Evolutionary conservation across 2,797 vertebrate genomes (phyloP).

Genomic region (Rhabdomys pumilio): DNA sequence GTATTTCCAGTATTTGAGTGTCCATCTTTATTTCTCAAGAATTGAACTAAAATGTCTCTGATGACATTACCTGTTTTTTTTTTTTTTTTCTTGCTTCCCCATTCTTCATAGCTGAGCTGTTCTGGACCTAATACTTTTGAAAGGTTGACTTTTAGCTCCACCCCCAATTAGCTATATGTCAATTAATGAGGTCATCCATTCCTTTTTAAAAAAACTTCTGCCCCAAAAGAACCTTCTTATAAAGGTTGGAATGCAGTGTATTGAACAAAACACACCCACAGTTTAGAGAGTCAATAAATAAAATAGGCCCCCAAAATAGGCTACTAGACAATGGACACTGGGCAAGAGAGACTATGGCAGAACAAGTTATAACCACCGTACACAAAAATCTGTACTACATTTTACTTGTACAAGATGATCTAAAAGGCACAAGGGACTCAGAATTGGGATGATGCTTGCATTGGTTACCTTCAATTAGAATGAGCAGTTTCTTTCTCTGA

Average conservation of each 20-base stretch:
- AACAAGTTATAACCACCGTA: not conserved
- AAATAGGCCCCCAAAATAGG: not conserved
- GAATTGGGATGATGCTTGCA: not conserved
- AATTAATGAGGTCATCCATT: not conserved
- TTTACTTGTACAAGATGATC: not conserved
- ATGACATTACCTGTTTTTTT: not conserved
- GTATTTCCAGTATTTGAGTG: not conserved
- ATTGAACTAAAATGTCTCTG: not conserved
- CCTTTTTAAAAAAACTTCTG: not conserved
- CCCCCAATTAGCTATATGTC: not conserved
- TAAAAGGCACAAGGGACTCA: not conserved
- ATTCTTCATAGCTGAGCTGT: not conserved
- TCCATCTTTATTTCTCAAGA: not conserved
- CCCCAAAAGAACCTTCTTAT: not conserved
- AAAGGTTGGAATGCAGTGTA: not conserved
- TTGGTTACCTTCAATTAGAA: not conserved
- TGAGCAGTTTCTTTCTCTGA: not conserved
- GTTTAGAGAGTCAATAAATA: no score
- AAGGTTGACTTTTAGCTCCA: constrained; percentile 35
- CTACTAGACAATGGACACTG: not conserved
- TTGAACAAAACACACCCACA: not conserved
- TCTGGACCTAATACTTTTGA: not conserved
- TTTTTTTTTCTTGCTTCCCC: constrained; percentile 3
- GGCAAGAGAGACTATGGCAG: not conserved
- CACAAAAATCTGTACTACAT: not conserved